These are phyloP conservation scores for Tauraco erythrolophus DNA, from an alignment of 2,113 vertebrate genomes.

Conservation along the genomic window DNA sequence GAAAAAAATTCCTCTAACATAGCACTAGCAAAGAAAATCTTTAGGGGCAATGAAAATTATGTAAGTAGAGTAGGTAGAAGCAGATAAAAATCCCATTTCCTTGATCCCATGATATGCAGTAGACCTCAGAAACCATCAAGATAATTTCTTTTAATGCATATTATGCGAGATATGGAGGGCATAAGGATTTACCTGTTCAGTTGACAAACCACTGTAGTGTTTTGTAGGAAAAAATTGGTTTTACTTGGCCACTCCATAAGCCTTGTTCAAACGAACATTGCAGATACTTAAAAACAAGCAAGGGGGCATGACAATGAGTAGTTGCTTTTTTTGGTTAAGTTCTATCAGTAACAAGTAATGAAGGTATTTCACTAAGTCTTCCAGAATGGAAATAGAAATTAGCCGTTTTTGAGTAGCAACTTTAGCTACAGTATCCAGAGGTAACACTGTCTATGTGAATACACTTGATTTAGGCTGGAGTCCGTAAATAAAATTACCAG, in stretches of 20 bases:
- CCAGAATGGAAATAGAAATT: slow-evolving; percentile 82
- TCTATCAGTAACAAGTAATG: slow-evolving; percentile 80
- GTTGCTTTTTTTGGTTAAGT: slow-evolving; percentile 55
- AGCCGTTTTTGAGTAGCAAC: slow-evolving; percentile 76
- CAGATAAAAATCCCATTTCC: neutral
- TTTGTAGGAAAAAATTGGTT: neutral
- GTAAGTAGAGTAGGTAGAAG: neutral
- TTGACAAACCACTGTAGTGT: neutral
- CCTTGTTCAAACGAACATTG: neutral
- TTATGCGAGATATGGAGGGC: neutral
- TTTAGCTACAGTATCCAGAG: slow-evolving; percentile 79
- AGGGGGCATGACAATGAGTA: neutral
- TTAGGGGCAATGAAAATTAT: neutral
- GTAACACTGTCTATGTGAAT: slow-evolving; percentile 79
- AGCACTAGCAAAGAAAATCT: neutral
- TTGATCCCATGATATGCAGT: neutral
- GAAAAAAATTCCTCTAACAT: neutral
- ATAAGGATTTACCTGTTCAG: neutral
- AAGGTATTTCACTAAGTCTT: slow-evolving; percentile 76
- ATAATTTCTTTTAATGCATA: neutral
- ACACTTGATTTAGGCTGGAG: slow-evolving; percentile 81
- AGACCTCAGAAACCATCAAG: neutral
- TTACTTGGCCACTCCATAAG: neutral
- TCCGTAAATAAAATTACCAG: slow-evolving; percentile 68
- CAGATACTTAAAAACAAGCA: neutral